A percentile compares a stretch with the other conserved stretches of the same genome.
These are phyloP conservation scores for Epizoanthus stellaris DNA, from an alignment of 92 coral and sea anemone genomes.

Conservation along the genomic window DNA sequence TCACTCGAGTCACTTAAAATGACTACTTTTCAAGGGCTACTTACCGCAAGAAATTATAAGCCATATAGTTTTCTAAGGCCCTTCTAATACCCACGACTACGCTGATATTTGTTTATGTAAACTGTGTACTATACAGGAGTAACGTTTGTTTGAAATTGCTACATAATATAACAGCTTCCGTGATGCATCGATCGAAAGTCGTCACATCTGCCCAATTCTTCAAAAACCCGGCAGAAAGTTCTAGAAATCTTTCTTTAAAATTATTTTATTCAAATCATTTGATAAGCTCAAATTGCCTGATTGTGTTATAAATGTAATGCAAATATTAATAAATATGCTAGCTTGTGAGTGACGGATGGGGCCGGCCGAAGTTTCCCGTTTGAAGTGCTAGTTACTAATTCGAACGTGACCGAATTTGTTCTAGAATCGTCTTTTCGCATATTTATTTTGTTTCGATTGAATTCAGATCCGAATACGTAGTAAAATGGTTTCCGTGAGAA, in stretches of 20 bases:
- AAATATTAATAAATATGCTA: constrained; percentile 3
- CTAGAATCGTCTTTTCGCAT: constrained; percentile 26
- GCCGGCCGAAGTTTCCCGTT: neutral
- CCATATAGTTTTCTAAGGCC: too few relatives aligned
- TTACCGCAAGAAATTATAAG: too few relatives aligned
- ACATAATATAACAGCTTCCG: too few relatives aligned
- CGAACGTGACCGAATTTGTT: constrained; percentile 22
- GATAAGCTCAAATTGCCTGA: constrained; percentile 7
- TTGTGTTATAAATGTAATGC: neutral
- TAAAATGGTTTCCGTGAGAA: constrained; percentile 32
- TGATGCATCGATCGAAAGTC: too few relatives aligned
- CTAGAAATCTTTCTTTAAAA: neutral
- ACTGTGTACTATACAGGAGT: too few relatives aligned
- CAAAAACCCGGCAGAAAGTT: constrained; percentile 11
- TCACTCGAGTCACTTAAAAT: too few relatives aligned
- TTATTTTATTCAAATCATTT: constrained; percentile 19
- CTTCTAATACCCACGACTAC: too few relatives aligned
- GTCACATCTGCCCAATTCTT: too few relatives aligned
- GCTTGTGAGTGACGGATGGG: constrained; percentile 18
- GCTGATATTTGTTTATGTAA: too few relatives aligned
- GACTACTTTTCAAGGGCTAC: too few relatives aligned
- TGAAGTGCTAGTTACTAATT: neutral
- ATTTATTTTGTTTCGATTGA: constrained; percentile 36
- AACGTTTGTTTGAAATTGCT: too few relatives aligned
- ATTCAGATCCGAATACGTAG: constrained; percentile 16